Base-by-base conservation (phyloP, 2,113 vertebrate genomes). In the Gorilla gorilla region DNA sequence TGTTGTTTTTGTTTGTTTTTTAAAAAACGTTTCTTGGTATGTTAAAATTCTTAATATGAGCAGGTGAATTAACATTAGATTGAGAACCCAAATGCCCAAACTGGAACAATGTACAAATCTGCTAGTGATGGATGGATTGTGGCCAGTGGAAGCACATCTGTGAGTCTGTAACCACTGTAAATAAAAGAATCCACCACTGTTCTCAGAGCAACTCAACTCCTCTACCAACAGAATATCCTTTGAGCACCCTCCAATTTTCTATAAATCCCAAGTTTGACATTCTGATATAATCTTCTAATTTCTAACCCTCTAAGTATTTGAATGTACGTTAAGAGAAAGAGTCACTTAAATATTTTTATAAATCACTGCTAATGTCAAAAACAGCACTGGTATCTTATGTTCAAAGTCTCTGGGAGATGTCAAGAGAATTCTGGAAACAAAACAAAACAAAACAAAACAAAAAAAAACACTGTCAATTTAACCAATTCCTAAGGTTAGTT, bases 181-280 rank as follows among this genome's bases (percentile, higher is more conserved):
- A 94, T 45, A 82, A 89, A 86, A 96, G 92, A 96, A 96, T 57
- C 92, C 80, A 70, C 64, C 79, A 75, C 76, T 93, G 92, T 96
- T 97, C 79, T 83, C 94, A 70, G 75, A 83, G 59, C 59, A 90
- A 57, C 70, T 72, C 75, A 84, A 30, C 30, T 89, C 68, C 61
- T 79, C 52, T 79, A 9, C 84, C 95, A 52, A 90, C 48, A 94
- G 48, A 83, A 76, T 48, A 75, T 30, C 55, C 85, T 86, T 43
- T 48, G 73, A 83, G 48, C 7, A 76, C 10, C 43, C n/a, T 88
- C 66, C 64, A 59, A 81, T 30, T 94, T 83, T 70, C 93, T 93
- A 64, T 89, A 85, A 92, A 95, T 96, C 83, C 75, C 82, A 95
- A 38, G 57, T 93, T 93, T 90, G 68, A 68, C n/a, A 89, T 48